Base-by-base conservation (phyloP, 2,113 vertebrate genomes). In the Sylvia atricapilla region DNA sequence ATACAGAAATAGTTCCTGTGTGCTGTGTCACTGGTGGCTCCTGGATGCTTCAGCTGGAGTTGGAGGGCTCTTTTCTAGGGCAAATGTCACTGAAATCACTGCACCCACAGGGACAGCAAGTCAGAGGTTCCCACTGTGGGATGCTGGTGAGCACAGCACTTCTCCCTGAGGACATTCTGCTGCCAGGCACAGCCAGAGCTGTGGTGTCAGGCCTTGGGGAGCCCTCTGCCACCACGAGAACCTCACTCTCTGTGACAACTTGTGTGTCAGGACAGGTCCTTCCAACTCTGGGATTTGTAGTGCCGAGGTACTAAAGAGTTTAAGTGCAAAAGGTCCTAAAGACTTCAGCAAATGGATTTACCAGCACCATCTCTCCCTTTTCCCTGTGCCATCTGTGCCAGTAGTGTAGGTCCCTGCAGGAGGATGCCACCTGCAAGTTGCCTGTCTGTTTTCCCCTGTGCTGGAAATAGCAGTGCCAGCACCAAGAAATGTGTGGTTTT, bases 1-100 rank as follows among this genome's bases (percentile, higher is more conserved):
- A 56, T 79, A 83, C 82, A 88, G 95, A 94, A 95, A 94, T 95
- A 96, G 88, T 83, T 90, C 25, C 88, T 80, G 75, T 73, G 70
- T 58, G 91, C 64, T 86, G 52, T 39, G 88, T 73, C 31, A 23
- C 70, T 20, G 67, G 46, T 85, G 92, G 64, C 80, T 91, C 76
- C n/a, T 35, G 68, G 46, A 39, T 90, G 84, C 60, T 90, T 69
- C 33, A 21, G 35, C 7, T 10, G 41, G 90, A 59, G 68, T 33
- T 20, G 25, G 74, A 90, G 70, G 80, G 75, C 79, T 83, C 10
- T 2, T 93, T 95, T 96, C 60, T 77, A 47, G 88, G 79, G 73
- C 92, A 58, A 8, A 58, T 63, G 75, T 44, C 94, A 20, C 81
- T 28, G n/a, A 31, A 82, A 70, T 63, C 35, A 1, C 18, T 13